These are phyloP conservation scores for Ophthalmolycus amberensis DNA, from an alignment of 2,113 vertebrate species.

Conservation along the genomic window DNA sequence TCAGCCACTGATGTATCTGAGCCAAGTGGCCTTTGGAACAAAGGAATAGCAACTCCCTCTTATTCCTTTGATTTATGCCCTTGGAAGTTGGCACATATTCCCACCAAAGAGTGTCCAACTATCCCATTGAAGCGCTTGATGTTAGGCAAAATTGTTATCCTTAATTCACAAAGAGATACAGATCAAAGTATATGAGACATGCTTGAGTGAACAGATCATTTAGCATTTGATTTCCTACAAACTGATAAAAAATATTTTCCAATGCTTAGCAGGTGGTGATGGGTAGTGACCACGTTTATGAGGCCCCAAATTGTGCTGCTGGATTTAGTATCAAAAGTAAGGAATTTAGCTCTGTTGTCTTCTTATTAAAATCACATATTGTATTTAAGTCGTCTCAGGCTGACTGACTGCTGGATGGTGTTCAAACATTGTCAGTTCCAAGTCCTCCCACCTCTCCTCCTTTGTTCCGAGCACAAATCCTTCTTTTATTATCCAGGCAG, in stretches of 20 bases:
- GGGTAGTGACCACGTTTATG: conserved; percentile 6
- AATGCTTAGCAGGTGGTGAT: conserved; percentile 16
- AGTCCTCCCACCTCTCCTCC: conserved; percentile 59
- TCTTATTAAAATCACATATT: conserved; percentile 12
- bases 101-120: conserved; percentile 65
- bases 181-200: conserved; percentile 61
- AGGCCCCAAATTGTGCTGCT: not conserved
- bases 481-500: conserved; percentile 78
- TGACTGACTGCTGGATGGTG: conserved; percentile 61
- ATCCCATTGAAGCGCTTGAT: conserved; percentile 69
- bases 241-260: conserved; percentile 35
- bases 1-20: conserved; percentile 75
- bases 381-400: conserved; percentile 27
- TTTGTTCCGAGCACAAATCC: conserved; percentile 81
- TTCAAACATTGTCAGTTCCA: conserved; percentile 57
- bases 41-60: conserved; percentile 70
- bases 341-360: conserved; percentile 21
- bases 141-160: conserved; percentile 71
- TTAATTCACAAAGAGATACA: conserved; percentile 66
- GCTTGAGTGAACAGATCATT: conserved; percentile 61
- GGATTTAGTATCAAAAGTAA: conserved; percentile 16
- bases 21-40: conserved; percentile 79
- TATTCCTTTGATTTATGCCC: conserved; percentile 75
- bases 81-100: conserved; percentile 75
- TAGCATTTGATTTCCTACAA: conserved; percentile 55